These are phyloP conservation scores for Harlomillsia oculata DNA, from an alignment of 1,140 invertebrate genomes.

Conservation along the genomic window DNA sequence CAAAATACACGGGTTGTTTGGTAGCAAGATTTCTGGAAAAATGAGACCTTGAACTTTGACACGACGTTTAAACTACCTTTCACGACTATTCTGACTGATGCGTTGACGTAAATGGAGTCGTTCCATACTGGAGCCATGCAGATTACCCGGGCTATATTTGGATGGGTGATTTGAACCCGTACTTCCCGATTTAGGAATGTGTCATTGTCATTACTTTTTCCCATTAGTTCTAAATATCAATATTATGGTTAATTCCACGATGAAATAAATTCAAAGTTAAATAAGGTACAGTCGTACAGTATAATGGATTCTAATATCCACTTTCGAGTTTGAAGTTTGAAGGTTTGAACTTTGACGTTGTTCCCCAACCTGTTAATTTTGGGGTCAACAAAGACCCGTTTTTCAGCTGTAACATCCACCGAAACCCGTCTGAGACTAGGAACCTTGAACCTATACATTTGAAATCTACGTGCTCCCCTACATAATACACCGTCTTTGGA, in stretches of 20 bases:
- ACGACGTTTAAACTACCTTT: too few relatives aligned
- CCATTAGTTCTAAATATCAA: too few relatives aligned
- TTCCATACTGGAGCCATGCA: constrained; percentile 21
- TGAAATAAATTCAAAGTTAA: not conserved
- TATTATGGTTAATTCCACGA: not conserved
- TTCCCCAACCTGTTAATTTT: not conserved
- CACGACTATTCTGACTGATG: not conserved
- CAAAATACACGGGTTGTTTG: too few relatives aligned
- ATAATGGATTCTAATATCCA: too few relatives aligned
- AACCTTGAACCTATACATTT: constrained; percentile 3
- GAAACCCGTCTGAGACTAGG: constrained; percentile 11
- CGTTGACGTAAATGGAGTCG: constrained; percentile 3
- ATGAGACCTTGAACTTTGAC: too few relatives aligned
- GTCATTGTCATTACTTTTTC: too few relatives aligned
- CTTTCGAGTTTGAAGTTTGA: too few relatives aligned
- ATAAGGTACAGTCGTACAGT: too few relatives aligned
- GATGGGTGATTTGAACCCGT: not conserved
- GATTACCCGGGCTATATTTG: constrained; percentile 4
- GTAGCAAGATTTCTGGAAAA: too few relatives aligned
- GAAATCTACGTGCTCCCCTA: constrained; percentile 17
- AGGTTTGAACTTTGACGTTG: too few relatives aligned
- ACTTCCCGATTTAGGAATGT: not conserved
- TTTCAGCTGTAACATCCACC: constrained; percentile 1
- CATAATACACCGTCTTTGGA: constrained; percentile 2
- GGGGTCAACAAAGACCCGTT: not conserved